phyloP scores from a whole-genome alignment of 2,888 invertebrate genomes.

The Tinea trinotella region DNA sequence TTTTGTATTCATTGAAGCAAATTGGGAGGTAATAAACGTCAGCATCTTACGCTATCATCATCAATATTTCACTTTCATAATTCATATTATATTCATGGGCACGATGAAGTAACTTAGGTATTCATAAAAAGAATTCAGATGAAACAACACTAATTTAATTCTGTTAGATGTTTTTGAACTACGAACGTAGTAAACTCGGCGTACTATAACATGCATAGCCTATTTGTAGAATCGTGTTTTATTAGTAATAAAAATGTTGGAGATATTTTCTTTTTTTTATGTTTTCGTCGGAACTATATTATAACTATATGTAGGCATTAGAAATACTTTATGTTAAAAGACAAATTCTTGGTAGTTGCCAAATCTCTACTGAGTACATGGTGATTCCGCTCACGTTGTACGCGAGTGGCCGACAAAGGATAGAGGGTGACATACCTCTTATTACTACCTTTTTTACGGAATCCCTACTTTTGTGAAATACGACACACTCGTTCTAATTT shows the following conservation, averaged over 20 bases:
- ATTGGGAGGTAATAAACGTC: conserved; percentile 3
- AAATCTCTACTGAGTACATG: conserved; percentile 22
- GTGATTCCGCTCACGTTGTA: conserved; percentile 64
- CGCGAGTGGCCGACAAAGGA: conserved; percentile 68
- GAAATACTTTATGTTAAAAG: neutral
- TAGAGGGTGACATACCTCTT: conserved; percentile 67
- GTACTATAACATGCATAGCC: neutral
- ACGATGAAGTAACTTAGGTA: neutral
- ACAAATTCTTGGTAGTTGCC: conserved; percentile 20
- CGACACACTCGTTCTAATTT: conserved; percentile 50
- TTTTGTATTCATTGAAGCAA: neutral
- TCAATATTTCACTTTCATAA: neutral
- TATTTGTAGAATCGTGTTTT: neutral
- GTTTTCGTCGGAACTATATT: neutral
- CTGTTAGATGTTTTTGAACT: neutral
- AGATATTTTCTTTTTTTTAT: neutral
- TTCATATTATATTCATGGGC: neutral
- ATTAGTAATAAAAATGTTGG: neutral
- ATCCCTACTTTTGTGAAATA: conserved; percentile 66
- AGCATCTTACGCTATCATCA: neutral
- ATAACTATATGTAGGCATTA: neutral
- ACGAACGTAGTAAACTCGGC: neutral
- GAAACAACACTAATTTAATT: no score
- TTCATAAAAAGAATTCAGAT: neutral
- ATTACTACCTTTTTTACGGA: conserved; percentile 63